Base-by-base conservation (phyloP, 2,888 invertebrate genomes). In the Cheilosia impressa region DNA sequence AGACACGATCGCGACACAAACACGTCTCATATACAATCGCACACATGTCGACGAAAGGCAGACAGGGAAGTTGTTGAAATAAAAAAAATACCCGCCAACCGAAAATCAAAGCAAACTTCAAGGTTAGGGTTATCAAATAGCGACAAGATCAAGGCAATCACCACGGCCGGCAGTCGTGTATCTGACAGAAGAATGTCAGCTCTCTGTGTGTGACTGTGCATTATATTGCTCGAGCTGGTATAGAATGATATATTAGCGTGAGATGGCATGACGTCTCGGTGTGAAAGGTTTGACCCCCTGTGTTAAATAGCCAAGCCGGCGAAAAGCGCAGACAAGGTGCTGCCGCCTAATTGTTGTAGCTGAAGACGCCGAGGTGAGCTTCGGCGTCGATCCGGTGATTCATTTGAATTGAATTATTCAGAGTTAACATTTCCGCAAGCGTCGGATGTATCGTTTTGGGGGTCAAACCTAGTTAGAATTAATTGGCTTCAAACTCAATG, bases 61-160 rank as follows among this genome's bases (percentile, higher is more conserved):
- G 69, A 76, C 81, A 34, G 62, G 57, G 24, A 57, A 55, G 65
- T 24, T 55, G 41, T 52, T 22, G n/a, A 43, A 60, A 27, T 47
- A 53, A 27, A 66, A 50, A 22, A 68, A 69, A 27, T n/a, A 57
- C 50, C 50, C 24, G 17, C 22, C 24, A 66, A 38, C 65, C 55
- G 38, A 53, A 71, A 77, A 65, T 69, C 60, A 63, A 62, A 62
- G 77, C 84, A 75, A 63, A 71, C 65, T 80, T 80, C 84, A 84
- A 84, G 84, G 84, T 84, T 80, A 69, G 75, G 84, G 84, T 84
- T 84, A 80, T 84, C 73, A 75, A 80, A 75, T 75, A 80, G 84
- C 73, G 80, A 84, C 84, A 84, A 84, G 84, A 84, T 84, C 84
- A 84, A 84, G 84, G 84, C 75, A 41, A 84, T 71, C 65, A 17